Base-by-base conservation (phyloP, 2,888 invertebrate species). In the Dasysyrphus tricinctus region DNA sequence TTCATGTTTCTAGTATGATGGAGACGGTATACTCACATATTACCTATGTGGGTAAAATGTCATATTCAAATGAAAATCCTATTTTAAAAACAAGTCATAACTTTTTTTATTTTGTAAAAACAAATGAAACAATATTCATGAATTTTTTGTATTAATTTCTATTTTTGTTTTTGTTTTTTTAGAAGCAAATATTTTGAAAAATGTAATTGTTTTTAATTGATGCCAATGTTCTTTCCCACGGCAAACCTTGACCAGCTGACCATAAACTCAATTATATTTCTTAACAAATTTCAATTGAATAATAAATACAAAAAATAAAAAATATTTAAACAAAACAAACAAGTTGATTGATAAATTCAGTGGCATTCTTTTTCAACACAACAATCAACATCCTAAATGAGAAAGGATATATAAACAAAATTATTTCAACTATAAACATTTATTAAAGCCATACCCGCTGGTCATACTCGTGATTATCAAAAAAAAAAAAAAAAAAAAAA, bases 331-430 rank as follows among this genome's bases (percentile, higher is more conserved):
- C 16, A 16, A 37, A 57, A 57, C 9, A 57, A 56, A 32, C 14
- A 56, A 56, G 8, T n/a, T 37, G 4, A 37, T 37, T 37, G n/a
- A 37, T 1, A 37, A 59, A 59, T 37, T 19, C 12, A 14, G 24
- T 39, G 6, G 57, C 5, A 57, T 39, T 61, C 14, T 29, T 61
- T 24, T 19, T n/a, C 2, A 8, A 24, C 8, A 29, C 54, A 1
- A 24, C 16, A 34, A 1, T 19, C 12, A 61, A 39, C 24, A 61
- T 7, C 7, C 12, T 4, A 12, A 19, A 37, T 11, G 8, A 5
- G 1, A 12, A 34, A n/a, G 8, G 24, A 6, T 24, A 24, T 24
- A 24, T 61, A 61, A 61, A 61, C 61, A 61, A 61, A 61, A 42
- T 39, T 29, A 61, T 42, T 61, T 61, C 3, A 42, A 9, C 8